Percentiles rank a stretch among this genome's conserved stretches.
Conservation (phyloP, 2,113 vertebrate species). For the Callionymus lyra region DNA sequence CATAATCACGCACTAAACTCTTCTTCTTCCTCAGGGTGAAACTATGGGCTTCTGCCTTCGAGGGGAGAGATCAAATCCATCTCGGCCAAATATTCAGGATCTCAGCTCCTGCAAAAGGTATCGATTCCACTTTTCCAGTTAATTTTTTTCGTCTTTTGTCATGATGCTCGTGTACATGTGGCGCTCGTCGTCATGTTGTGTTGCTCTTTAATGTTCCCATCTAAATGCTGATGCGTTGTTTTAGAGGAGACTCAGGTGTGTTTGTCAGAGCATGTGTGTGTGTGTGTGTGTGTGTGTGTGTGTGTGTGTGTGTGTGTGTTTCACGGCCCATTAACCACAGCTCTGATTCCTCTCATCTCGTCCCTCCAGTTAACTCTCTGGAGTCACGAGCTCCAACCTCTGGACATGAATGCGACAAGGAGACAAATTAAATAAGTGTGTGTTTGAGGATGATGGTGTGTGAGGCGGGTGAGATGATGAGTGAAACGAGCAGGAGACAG, state of each 20-base stretch:
- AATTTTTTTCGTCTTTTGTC: conserved; percentile 18
- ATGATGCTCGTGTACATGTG: conserved; percentile 23
- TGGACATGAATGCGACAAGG: conserved; percentile 47
- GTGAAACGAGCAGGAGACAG: conserved; percentile 16
- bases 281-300: conserved; percentile 8
- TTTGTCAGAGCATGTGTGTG: conserved; percentile 21
- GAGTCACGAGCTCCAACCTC: conserved; percentile 55
- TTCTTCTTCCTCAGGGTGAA: conserved; percentile 74
- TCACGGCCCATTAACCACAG: conserved; percentile 59
- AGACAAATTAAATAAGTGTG: conserved; percentile 53
- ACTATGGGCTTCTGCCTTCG: conserved; percentile 97
- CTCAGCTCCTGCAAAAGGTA: conserved; percentile 97
- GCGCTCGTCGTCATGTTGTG: conserved; percentile 19
- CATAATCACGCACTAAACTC: background rate
- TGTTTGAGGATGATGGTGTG: conserved; percentile 3
- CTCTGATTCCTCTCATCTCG: conserved; percentile 52
- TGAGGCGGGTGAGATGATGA: background rate
- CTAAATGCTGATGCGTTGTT: conserved; percentile 53
- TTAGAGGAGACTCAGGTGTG: conserved; percentile 61
- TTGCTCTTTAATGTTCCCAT: conserved; percentile 38
- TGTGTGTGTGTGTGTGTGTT: conserved; percentile 18
- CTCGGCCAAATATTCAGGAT: conserved; percentile 94
- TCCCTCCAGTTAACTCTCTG: conserved; percentile 54
- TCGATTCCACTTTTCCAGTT: background rate
- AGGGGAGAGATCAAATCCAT: conserved; percentile 98